Conservation (phyloP, 1,140 invertebrate genomes). For the Paraescarpia echinospica region DNA sequence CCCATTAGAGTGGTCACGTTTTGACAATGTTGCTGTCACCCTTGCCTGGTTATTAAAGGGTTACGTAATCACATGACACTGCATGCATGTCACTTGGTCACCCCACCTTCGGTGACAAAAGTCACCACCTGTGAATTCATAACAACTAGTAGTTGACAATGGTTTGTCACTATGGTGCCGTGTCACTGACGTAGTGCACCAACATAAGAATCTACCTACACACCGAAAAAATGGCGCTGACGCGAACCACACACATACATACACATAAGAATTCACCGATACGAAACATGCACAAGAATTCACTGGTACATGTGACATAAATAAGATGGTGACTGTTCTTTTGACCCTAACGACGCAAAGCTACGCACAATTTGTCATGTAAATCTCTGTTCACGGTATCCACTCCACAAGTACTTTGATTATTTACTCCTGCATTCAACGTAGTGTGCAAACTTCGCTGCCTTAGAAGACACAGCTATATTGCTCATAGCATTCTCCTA, state of each 20-base stretch:
- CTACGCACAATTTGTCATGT: not conserved
- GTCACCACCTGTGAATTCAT: not conserved
- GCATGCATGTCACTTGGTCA: not conserved
- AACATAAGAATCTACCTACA: not conserved
- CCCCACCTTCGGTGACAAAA: not conserved
- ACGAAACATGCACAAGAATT: not conserved
- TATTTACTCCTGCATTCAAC: not conserved
- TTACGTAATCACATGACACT: not conserved
- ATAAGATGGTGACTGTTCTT: not conserved
- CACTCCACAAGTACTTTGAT: not conserved
- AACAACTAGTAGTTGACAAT: not conserved
- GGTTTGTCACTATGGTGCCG: not conserved
- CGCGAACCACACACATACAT: not conserved
- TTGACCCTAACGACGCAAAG: not conserved
- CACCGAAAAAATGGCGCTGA: not conserved
- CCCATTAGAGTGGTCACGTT: not conserved
- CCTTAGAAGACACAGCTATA: not conserved
- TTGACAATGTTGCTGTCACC: not conserved
- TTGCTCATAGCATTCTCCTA: not conserved
- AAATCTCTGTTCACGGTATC: not conserved
- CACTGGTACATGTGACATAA: not conserved
- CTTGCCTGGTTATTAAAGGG: not conserved
- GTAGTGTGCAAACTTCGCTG: not conserved
- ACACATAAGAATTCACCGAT: not conserved
- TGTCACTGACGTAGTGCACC: not conserved